Evolutionary conservation across 30 jellyfish, hydroid and myxozoan species (phyloP).

Genomic region (Haliclystus octoradiatus): DNA sequence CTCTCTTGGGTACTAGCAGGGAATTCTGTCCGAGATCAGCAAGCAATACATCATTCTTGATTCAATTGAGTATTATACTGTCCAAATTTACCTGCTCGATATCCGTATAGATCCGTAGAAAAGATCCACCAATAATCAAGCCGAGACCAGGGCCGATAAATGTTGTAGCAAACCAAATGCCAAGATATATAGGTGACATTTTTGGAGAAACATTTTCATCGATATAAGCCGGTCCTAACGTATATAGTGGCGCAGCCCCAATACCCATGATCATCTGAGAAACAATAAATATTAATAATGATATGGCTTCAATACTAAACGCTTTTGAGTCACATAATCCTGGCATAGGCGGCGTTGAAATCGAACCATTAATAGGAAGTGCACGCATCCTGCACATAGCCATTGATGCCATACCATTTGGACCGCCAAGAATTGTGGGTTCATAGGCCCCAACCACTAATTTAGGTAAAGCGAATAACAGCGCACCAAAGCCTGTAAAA

Average conservation of each 20-base stretch:
- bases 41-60: no score
- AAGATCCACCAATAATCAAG: conserved; percentile 46
- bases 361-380: conserved; percentile 1
- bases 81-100: conserved; percentile 46
- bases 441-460: conserved; percentile 52
- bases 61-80: no score
- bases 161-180: conserved; percentile 55
- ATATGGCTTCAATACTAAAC: not conserved
- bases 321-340: conserved; percentile 4
- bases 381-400: conserved; percentile 17
- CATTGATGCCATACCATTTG: not conserved
- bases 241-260: conserved; percentile 71
- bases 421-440: conserved; percentile 17
- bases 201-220: conserved; percentile 82
- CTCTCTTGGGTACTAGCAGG: no score
- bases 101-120: conserved; percentile 35
- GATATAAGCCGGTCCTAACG: conserved; percentile 75
- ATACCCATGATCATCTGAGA: conserved; percentile 72
- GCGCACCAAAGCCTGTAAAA: conserved; percentile 76
- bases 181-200: conserved; percentile 69
- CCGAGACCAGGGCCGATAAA: conserved; percentile 88
- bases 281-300: conserved; percentile 23
- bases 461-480: conserved; percentile 69
- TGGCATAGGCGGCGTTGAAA: conserved; percentile 1
- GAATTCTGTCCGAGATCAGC: no score